These are phyloP conservation scores for Theristus sp. DNA, from an alignment of 2,888 invertebrate species.

Conservation along the genomic window DNA sequence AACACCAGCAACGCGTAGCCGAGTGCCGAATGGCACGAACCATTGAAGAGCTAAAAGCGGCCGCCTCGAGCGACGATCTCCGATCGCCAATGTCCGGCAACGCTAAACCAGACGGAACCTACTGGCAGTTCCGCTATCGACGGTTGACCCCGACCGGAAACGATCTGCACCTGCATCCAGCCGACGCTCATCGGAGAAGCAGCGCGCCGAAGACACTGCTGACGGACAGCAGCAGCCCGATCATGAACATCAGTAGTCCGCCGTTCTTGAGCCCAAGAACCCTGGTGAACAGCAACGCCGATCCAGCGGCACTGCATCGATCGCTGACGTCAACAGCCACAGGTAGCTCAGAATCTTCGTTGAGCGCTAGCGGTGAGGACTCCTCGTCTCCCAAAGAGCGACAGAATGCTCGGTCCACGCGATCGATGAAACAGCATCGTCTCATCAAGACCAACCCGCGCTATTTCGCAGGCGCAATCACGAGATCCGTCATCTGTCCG, in stretches of 20 bases:
- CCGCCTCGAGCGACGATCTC: background rate
- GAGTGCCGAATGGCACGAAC: background rate
- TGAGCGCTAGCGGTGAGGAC: background rate
- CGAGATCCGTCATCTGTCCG: background rate
- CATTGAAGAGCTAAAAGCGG: background rate
- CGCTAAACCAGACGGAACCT: background rate
- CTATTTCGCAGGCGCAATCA: too few relatives aligned
- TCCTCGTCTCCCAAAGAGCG: background rate
- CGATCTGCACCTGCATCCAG: too few relatives aligned
- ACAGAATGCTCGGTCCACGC: too few relatives aligned
- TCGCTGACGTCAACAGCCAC: background rate
- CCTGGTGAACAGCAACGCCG: too few relatives aligned
- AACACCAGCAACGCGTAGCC: too few relatives aligned
- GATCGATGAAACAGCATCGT: too few relatives aligned
- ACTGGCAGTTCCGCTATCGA: background rate
- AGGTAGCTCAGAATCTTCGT: background rate
- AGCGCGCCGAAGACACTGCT: background rate
- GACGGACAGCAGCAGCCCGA: background rate
- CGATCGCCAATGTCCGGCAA: background rate
- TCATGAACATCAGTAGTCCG: too few relatives aligned
- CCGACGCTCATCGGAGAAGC: too few relatives aligned
- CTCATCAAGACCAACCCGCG: background rate
- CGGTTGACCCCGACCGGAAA: background rate
- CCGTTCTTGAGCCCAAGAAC: too few relatives aligned
- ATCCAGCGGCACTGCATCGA: background rate